Percentiles rank a stretch among this genome's conserved stretches.
These are phyloP conservation scores for Uromys caudimaculatus DNA, from an alignment of 2,797 vertebrate genomes.

Conservation along the genomic window DNA sequence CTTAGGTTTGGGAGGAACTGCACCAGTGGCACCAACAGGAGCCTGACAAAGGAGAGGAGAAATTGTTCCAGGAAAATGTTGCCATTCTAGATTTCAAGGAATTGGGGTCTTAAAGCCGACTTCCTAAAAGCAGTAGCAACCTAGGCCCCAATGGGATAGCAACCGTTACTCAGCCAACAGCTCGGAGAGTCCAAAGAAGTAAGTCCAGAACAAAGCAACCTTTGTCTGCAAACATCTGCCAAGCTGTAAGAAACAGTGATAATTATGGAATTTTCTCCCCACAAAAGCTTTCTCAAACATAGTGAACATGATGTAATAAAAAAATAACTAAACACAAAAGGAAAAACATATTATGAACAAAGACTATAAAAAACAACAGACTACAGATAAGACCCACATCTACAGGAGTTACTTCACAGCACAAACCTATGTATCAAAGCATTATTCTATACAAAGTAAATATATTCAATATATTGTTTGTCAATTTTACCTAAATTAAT, in stretches of 20 bases:
- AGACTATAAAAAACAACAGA: conserved; percentile 35
- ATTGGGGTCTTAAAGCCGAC: background rate
- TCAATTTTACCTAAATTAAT: background rate
- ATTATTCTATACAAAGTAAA: background rate
- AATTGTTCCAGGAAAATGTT: background rate
- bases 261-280: conserved; percentile 3
- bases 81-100: conserved; percentile 48
- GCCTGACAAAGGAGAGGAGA: conserved; percentile 34
- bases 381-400: background rate
- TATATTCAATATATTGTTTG: background rate
- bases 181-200: background rate
- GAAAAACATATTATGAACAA: conserved; percentile 36
- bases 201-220: background rate
- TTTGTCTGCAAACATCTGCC: background rate
- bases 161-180: background rate
- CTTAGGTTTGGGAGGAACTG: background rate
- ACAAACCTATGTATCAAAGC: background rate
- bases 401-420: background rate
- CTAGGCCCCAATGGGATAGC: background rate
- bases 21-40: background rate
- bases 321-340: conserved; percentile 30
- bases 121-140: background rate
- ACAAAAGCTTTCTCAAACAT: conserved; percentile 28
- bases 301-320: conserved; percentile 30
- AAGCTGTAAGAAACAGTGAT: background rate